These are phyloP conservation scores for Trogon surrucura DNA, from an alignment of 2,113 vertebrate species.

Conservation along the genomic window DNA sequence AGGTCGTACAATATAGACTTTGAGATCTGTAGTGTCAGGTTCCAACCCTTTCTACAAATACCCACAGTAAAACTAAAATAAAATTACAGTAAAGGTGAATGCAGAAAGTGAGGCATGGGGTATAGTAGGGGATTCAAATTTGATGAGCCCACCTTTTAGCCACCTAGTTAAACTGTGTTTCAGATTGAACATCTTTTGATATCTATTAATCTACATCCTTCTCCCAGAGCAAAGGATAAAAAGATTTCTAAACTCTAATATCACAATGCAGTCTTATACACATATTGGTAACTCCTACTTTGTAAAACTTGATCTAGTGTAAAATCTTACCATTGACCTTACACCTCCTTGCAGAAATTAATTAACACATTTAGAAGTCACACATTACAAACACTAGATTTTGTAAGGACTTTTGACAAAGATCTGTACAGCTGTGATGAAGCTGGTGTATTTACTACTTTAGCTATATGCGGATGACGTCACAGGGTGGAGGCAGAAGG, in stretches of 20 bases:
- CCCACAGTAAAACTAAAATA: neutral
- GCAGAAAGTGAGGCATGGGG: neutral
- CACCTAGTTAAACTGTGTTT: neutral
- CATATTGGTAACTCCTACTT: neutral
- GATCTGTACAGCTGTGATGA: neutral
- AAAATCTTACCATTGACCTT: neutral
- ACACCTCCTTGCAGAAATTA: neutral
- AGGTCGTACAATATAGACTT: neutral
- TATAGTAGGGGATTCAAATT: neutral
- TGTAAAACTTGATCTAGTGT: neutral
- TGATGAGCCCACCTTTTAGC: neutral
- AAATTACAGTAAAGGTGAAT: neutral
- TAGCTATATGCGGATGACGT: neutral
- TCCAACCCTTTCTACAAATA: neutral
- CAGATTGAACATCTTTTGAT: neutral
- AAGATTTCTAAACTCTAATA: neutral
- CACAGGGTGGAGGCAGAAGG: neutral
- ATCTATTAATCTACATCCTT: neutral
- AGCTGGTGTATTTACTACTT: neutral
- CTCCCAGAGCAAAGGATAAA: neutral
- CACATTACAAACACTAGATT: neutral
- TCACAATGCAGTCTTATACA: neutral
- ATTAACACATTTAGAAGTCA: neutral
- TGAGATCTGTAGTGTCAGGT: neutral
- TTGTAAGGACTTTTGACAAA: neutral